A percentile compares a stretch with the other conserved stretches of the same genome.
Conservation (phyloP, 1,140 invertebrate genomes). For the Patella vulgata region DNA sequence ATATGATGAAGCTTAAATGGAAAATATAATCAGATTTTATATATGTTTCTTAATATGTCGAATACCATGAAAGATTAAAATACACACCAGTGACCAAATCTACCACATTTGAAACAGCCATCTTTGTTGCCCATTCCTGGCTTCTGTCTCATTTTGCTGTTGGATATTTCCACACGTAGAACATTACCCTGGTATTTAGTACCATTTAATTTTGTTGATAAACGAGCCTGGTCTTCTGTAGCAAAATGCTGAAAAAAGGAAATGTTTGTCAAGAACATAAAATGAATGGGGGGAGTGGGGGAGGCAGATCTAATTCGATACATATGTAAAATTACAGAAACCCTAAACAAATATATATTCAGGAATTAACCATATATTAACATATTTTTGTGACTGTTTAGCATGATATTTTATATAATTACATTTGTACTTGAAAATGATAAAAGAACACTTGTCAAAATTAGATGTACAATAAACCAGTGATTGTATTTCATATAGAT, state of each 20-base stretch:
- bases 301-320: background rate
- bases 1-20: background rate
- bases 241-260: too few species aligned
- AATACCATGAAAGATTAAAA: background rate
- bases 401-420: too few species aligned
- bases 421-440: too few species aligned
- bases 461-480: too few species aligned
- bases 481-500: too few species aligned
- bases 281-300: background rate
- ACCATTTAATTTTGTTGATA: background rate
- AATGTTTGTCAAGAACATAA: too few species aligned
- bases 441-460: too few species aligned
- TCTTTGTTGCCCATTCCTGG: conserved; percentile 95
- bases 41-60: too few species aligned
- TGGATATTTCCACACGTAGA: conserved; percentile 77
- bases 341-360: too few species aligned
- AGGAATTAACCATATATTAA: too few species aligned
- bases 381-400: too few species aligned
- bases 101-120: conserved; percentile 92
- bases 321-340: background rate
- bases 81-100: conserved; percentile 87
- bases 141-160: conserved; percentile 88
- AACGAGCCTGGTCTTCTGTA: background rate
- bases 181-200: background rate
- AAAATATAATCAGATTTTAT: too few species aligned